These are phyloP conservation scores for Eurois occulta DNA, from an alignment of 2,888 invertebrate species.

Conservation along the genomic window DNA sequence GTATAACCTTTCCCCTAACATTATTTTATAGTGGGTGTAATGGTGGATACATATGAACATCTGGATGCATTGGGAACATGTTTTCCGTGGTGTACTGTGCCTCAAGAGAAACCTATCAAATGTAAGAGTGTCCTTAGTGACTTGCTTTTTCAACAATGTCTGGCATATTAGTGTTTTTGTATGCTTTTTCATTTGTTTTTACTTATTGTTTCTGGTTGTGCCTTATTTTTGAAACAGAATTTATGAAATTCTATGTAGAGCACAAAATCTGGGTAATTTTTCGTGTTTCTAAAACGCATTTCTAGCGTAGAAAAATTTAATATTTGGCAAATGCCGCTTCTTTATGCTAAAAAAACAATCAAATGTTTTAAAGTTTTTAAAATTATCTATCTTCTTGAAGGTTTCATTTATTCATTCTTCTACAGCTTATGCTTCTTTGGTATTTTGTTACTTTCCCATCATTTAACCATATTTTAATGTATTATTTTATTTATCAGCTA, in stretches of 20 bases:
- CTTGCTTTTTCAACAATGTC: constrained; percentile 36
- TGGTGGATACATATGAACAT: constrained; percentile 94
- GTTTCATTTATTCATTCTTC: constrained; percentile 2
- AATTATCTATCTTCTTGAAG: background rate
- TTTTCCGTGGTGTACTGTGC: constrained; percentile 93
- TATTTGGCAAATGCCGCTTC: no score
- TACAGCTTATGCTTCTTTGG: constrained; percentile 24
- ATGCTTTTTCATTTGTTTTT: constrained; percentile 25
- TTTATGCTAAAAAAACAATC: background rate
- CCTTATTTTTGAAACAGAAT: background rate
- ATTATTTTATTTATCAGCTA: constrained; percentile 70
- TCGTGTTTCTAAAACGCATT: background rate
- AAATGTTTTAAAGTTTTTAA: background rate
- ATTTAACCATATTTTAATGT: constrained; percentile 63
- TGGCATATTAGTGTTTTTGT: constrained; percentile 36
- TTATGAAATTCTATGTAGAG: background rate
- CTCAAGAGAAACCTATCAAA: constrained; percentile 84
- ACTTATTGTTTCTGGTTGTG: background rate
- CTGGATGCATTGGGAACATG: constrained; percentile 94
- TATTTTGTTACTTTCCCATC: constrained; percentile 25
- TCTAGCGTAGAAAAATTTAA: background rate
- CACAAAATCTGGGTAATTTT: background rate
- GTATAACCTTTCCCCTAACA: constrained; percentile 52
- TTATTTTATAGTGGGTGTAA: constrained; percentile 90
- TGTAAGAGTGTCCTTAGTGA: constrained; percentile 76